Conservation (phyloP, 1,140 invertebrate species). For the silkworm (Bombyx mori) region DNA sequence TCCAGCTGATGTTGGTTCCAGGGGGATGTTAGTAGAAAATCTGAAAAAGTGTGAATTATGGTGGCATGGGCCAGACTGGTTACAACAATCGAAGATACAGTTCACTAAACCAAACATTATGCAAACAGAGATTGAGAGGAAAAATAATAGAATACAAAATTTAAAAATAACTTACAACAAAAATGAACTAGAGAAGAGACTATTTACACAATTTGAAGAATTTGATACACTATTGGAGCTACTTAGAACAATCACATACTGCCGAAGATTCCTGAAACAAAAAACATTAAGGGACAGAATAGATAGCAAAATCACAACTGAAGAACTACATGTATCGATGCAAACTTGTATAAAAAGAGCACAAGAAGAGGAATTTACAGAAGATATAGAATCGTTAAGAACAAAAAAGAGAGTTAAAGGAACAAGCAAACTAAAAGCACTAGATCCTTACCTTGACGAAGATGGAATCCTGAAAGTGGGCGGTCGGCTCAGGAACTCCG, state of each 20-base stretch:
- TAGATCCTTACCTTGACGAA: constrained; percentile 10
- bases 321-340: constrained; percentile 16
- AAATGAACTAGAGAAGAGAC: constrained; percentile 1
- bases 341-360: constrained; percentile 7
- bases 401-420: too few relatives aligned
- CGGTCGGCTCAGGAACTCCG: constrained; percentile 5
- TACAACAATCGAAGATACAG: neutral
- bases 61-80: constrained; percentile 1
- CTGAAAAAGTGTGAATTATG: neutral
- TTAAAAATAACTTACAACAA: too few relatives aligned
- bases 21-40: neutral
- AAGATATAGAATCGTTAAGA: constrained; percentile 10
- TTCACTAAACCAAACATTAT: neutral
- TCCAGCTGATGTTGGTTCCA: constrained; percentile 1
- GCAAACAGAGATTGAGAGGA: too few relatives aligned
- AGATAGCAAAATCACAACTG: constrained; percentile 1
- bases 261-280: neutral
- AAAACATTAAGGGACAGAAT: neutral
- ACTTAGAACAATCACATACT: neutral
- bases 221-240: neutral
- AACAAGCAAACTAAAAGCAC: constrained; percentile 6
- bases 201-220: neutral
- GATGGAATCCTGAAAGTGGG: constrained; percentile 5
- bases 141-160: too few relatives aligned
- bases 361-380: constrained; percentile 6